Evolutionary conservation across 2,888 invertebrate genomes (phyloP).

Genomic region (Rhyacophila evoluta): DNA sequence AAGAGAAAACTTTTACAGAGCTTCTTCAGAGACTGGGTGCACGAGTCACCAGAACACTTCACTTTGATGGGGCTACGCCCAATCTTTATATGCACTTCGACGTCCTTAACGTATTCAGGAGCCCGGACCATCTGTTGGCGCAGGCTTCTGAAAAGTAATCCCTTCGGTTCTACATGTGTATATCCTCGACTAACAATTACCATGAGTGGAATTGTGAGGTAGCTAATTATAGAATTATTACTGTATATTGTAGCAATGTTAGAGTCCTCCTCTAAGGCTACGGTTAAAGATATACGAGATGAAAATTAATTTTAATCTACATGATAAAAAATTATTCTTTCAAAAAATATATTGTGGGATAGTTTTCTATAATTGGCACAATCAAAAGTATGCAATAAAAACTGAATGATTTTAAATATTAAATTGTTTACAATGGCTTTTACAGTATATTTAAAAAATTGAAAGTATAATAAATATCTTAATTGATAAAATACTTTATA

Average conservation of each 20-base stretch:
- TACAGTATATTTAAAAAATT: no score
- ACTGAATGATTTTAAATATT: neutral
- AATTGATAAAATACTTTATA: no score
- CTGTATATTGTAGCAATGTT: neutral
- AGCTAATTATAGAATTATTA: neutral
- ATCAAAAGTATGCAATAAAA: no score
- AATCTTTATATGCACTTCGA: slow-evolving; percentile 82
- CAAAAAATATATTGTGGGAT: no score
- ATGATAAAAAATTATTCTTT: neutral
- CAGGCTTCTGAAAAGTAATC: slow-evolving; percentile 44
- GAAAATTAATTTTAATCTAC: neutral
- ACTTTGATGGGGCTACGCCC: slow-evolving; percentile 68
- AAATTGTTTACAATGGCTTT: no score
- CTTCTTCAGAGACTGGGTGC: slow-evolving; percentile 76
- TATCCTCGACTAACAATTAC: neutral
- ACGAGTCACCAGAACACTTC: slow-evolving; percentile 73
- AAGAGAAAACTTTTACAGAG: slow-evolving; percentile 82
- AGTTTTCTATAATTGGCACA: no score
- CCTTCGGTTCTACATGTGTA: neutral
- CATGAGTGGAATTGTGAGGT: neutral
- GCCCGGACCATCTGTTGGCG: slow-evolving; percentile 47
- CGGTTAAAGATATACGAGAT: neutral
- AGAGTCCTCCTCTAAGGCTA: neutral
- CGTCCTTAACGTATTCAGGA: slow-evolving; percentile 74
- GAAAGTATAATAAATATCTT: no score